phyloP scores from a whole-genome alignment of 2,888 invertebrate genomes.

The Pseudococcus viburni region DNA sequence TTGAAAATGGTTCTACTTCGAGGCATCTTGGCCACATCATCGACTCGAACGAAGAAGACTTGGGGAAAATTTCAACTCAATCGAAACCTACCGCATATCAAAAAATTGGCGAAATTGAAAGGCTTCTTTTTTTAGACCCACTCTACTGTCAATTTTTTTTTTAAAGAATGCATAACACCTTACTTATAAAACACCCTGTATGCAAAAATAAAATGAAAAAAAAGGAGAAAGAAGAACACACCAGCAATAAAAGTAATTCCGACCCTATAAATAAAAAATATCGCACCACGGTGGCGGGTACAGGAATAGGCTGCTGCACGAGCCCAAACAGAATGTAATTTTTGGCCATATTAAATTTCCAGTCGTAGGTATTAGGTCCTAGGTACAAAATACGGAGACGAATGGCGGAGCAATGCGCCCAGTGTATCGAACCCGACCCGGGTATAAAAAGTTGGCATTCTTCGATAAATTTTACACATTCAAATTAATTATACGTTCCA shows the following conservation, averaged over 20 bases:
- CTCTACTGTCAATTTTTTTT: no score
- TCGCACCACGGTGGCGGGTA: neutral
- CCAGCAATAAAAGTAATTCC: constrained; percentile 53
- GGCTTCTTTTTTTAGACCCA: no score
- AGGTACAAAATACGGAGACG: no score
- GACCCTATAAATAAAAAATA: constrained; percentile 42
- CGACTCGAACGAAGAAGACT: no score
- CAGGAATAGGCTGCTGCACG: neutral
- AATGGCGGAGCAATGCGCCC: neutral
- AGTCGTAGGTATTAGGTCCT: neutral
- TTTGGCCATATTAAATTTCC: neutral
- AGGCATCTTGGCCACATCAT: no score
- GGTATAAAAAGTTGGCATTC: constrained; percentile 42
- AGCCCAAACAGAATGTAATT: neutral
- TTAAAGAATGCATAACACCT: no score
- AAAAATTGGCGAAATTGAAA: no score
- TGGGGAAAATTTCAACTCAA: no score
- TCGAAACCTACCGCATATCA: no score
- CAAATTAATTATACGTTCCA: constrained; percentile 57
- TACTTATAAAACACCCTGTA: no score
- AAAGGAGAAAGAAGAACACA: neutral
- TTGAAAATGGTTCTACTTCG: no score
- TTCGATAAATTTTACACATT: constrained; percentile 56
- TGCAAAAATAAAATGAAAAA: no score
- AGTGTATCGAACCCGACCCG: constrained; percentile 35